Conservation (phyloP, 2,888 invertebrate species). For the Nephrotoma appendiculata region DNA sequence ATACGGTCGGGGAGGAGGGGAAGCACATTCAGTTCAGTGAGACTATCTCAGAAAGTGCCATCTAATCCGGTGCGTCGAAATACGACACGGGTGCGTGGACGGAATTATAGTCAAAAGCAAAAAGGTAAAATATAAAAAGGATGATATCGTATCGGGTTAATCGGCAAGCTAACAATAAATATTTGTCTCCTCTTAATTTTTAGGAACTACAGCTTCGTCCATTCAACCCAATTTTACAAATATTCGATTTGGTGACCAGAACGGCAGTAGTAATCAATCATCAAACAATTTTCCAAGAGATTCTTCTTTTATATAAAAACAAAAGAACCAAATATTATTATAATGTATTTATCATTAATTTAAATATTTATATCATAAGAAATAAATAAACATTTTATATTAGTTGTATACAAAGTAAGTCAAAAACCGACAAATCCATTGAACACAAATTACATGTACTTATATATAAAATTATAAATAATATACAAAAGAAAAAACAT, state of each 20-base stretch:
- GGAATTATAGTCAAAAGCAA: slow-evolving; percentile 28
- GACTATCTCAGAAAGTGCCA: slow-evolving; percentile 36
- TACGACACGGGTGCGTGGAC: slow-evolving; percentile 37
- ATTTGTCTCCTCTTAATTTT: not conserved
- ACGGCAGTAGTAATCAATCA: not conserved
- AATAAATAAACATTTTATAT: not conserved
- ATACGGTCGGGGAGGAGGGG: slow-evolving; percentile 29
- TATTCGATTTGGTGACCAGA: not conserved
- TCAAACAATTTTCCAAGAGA: not conserved
- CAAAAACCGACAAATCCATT: not conserved
- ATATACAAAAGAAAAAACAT: not conserved
- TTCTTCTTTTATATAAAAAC: not conserved
- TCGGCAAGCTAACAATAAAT: not conserved
- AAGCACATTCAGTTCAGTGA: slow-evolving; percentile 41
- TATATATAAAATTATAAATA: not conserved
- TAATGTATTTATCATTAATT: not conserved
- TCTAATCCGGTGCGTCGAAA: slow-evolving; percentile 40
- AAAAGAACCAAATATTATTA: not conserved
- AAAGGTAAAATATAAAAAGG: slow-evolving; percentile 15
- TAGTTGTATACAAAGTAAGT: not conserved
- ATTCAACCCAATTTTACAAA: not conserved
- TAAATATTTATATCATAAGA: not conserved
- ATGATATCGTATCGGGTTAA: not conserved
- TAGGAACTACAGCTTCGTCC: not conserved
- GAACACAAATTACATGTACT: not conserved